A percentile compares a stretch with the other conserved stretches of the same genome.
Evolutionary conservation across 37 sponge, comb jelly and placozoan species (phyloP).

Genomic region (Ianthella basta): DNA sequence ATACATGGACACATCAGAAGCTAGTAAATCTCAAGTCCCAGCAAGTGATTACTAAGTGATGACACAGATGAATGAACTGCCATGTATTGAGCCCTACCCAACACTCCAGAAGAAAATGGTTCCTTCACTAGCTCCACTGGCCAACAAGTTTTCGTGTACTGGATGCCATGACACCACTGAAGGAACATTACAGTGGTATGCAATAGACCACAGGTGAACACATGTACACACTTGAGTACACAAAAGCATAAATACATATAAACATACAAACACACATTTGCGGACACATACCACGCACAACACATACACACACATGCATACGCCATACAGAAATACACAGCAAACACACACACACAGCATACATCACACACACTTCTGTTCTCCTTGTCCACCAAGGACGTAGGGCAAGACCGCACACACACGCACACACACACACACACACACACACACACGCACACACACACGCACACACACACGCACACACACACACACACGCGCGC

Average conservation of each 20-base stretch:
- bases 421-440: conserved; percentile 13
- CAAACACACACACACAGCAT: conserved; percentile 22
- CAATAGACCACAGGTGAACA: neutral
- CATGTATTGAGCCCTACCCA: conserved; percentile 58
- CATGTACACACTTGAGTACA: conserved; percentile 2
- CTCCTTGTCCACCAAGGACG: too few relatives aligned
- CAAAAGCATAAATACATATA: neutral
- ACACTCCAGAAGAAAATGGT: conserved; percentile 93
- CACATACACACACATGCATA: neutral
- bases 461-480: neutral
- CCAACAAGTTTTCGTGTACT: conserved; percentile 88
- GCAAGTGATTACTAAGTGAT: too few relatives aligned
- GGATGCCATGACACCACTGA: conserved; percentile 96
- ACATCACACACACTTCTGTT: conserved; percentile 65
- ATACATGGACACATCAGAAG: neutral
- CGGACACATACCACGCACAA: neutral
- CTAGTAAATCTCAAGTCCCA: neutral
- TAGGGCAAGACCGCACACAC: too few relatives aligned
- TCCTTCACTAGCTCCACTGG: conserved; percentile 95
- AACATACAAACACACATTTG: conserved; percentile 10
- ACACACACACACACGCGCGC: conserved; percentile 25
- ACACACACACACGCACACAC: conserved; percentile 1
- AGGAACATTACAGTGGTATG: neutral
- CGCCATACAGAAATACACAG: neutral
- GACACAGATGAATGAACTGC: too few relatives aligned